Percentiles rank a stretch among this genome's conserved stretches.
Evolutionary conservation across 2,113 vertebrate species (phyloP).

Genomic region (Gambusia affinis): DNA sequence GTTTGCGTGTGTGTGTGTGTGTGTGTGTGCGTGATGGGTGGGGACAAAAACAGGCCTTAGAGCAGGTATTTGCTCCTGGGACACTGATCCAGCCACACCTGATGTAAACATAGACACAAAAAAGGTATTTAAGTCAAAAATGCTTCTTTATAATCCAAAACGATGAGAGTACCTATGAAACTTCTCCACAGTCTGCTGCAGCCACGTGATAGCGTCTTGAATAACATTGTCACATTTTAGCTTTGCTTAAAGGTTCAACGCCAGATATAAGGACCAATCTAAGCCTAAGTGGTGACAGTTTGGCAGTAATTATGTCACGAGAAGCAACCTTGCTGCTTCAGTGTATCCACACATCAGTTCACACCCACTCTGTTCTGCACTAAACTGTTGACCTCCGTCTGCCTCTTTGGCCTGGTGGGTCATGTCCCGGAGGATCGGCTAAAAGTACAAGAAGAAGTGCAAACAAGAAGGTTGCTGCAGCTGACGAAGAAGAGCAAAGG

Average conservation of each 20-base stretch:
- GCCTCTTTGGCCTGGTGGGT: slow-evolving; percentile 44
- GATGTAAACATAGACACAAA: background rate
- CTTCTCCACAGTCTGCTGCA: background rate
- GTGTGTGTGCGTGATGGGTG: background rate
- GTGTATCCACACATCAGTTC: slow-evolving; percentile 32
- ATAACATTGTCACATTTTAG: background rate
- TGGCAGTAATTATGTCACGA: slow-evolving; percentile 13
- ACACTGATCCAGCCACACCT: background rate
- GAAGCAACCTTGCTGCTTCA: slow-evolving; percentile 9
- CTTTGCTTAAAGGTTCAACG: background rate
- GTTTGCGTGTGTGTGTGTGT: too few species aligned
- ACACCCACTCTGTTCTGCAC: slow-evolving; percentile 31
- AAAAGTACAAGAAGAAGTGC: slow-evolving; percentile 27
- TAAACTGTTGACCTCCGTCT: slow-evolving; percentile 53
- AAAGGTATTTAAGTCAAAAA: background rate
- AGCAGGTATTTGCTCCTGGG: background rate
- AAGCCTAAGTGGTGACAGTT: background rate
- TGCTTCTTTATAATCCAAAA: background rate
- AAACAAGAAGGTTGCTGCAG: slow-evolving; percentile 12
- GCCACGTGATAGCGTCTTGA: background rate
- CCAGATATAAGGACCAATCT: background rate
- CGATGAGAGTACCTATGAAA: background rate
- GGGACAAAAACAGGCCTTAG: background rate
- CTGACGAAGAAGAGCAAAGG: slow-evolving; percentile 51
- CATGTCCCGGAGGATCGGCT: slow-evolving; percentile 36